Evolutionary conservation across 2,888 invertebrate species (phyloP).

Genomic region (Cheilosia scutellata): DNA sequence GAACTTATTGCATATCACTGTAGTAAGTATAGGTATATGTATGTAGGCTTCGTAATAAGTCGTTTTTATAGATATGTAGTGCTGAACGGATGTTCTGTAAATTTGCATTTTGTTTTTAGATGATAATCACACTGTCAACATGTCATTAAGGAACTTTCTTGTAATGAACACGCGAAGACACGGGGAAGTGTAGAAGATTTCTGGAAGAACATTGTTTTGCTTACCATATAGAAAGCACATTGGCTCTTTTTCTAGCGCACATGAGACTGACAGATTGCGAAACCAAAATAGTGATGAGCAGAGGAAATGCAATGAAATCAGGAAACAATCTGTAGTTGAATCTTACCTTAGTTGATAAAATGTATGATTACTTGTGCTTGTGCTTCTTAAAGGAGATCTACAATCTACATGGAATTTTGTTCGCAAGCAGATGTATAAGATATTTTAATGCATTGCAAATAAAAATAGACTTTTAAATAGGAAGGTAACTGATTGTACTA

Average conservation of each 20-base stretch:
- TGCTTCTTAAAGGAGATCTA: slow-evolving; percentile 17
- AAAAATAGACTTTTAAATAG: no score
- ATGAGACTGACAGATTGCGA: slow-evolving; percentile 45
- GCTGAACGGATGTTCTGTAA: slow-evolving; percentile 41
- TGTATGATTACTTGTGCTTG: slow-evolving; percentile 50
- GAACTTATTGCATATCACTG: slow-evolving; percentile 4
- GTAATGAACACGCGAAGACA: slow-evolving; percentile 58
- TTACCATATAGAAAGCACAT: slow-evolving; percentile 21
- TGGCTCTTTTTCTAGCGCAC: slow-evolving; percentile 43
- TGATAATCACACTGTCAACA: slow-evolving; percentile 74
- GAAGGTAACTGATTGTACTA: no score
- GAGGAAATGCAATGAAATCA: slow-evolving; percentile 43
- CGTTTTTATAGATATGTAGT: slow-evolving; percentile 25
- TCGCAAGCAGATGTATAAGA: slow-evolving; percentile 3
- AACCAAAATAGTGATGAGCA: slow-evolving; percentile 56
- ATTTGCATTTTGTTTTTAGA: slow-evolving; percentile 66
- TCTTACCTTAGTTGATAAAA: slow-evolving; percentile 59
- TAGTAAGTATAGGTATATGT: not conserved
- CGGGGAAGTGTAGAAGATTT: slow-evolving; percentile 6
- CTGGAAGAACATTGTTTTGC: slow-evolving; percentile 16
- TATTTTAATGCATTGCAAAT: no score
- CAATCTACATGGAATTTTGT: slow-evolving; percentile 18
- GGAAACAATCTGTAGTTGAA: slow-evolving; percentile 52
- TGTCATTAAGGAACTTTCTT: slow-evolving; percentile 70
- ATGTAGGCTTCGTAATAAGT: not conserved